Evolutionary conservation across 2,113 vertebrate species (phyloP).

Genomic region (Aphelocoma coerulescens): DNA sequence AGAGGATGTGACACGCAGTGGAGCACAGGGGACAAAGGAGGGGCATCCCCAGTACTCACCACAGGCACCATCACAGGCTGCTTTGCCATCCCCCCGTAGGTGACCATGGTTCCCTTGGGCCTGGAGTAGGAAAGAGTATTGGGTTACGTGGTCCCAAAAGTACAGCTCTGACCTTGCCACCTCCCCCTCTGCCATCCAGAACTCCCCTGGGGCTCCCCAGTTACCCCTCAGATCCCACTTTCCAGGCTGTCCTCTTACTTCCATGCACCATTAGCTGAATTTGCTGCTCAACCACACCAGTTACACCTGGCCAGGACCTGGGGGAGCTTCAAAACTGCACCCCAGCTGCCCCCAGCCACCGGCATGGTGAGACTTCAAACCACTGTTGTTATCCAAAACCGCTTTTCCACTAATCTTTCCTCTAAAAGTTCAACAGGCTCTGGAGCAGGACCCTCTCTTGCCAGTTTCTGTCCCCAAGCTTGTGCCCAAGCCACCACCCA

Average conservation of each 20-base stretch:
- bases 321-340: background rate
- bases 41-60: conserved; percentile 74
- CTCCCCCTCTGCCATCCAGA: accelerated
- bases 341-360: background rate
- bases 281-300: background rate
- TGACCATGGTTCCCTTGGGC: conserved; percentile 89
- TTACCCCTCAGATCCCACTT: background rate
- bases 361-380: accelerated
- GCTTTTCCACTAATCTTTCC: background rate
- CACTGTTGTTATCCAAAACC: background rate
- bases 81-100: conserved; percentile 96
- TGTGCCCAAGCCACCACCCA: background rate
- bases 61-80: conserved; percentile 88
- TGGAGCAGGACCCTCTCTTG: background rate
- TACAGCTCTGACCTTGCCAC: background rate
- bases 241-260: background rate
- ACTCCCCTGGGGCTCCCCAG: background rate
- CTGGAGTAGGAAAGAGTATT: conserved; percentile 59
- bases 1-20: accelerated
- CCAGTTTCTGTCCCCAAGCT: background rate
- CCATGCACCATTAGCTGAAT: background rate
- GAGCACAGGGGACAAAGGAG: background rate
- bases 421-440: background rate
- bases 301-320: background rate
- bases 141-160: background rate